These are phyloP conservation scores for Danio kyathit DNA, from an alignment of 2,797 vertebrate genomes.

Conservation along the genomic window DNA sequence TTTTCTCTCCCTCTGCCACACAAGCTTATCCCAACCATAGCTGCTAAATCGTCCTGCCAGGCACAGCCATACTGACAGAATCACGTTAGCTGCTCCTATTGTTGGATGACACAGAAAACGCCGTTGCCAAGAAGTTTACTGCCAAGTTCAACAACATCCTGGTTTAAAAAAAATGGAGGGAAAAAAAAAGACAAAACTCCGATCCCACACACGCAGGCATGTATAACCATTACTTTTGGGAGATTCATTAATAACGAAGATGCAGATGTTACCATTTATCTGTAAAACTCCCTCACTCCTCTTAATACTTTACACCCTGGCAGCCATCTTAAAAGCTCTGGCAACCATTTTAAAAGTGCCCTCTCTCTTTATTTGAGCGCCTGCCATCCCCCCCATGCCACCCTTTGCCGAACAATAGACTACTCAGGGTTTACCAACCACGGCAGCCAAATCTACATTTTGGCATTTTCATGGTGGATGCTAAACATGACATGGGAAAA, in stretches of 20 bases:
- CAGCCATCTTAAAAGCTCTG: constrained; percentile 97
- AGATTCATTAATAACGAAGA: constrained; percentile 76
- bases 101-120: constrained; percentile 88
- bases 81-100: constrained; percentile 87
- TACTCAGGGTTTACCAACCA: constrained; percentile 73
- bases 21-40: constrained; percentile 68
- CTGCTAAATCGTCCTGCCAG: constrained; percentile 80
- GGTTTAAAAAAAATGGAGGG: constrained; percentile 61
- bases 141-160: constrained; percentile 87
- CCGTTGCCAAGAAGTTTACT: constrained; percentile 85
- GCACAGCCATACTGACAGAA: constrained; percentile 79
- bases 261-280: constrained; percentile 63
- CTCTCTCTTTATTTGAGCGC: constrained; percentile 86
- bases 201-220: constrained; percentile 39
- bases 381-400: constrained; percentile 77
- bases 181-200: constrained; percentile 29
- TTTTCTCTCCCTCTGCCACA: constrained; percentile 65
- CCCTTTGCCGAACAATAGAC: constrained; percentile 80
- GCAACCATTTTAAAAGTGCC: constrained; percentile 95
- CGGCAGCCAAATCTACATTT: constrained; percentile 67
- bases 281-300: constrained; percentile 52
- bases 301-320: constrained; percentile 80
- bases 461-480: neutral
- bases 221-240: constrained; percentile 45
- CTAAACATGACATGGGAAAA: constrained; percentile 19